phyloP scores from a whole-genome alignment of 2,113 vertebrate genomes.

The Eulemur macaco region DNA sequence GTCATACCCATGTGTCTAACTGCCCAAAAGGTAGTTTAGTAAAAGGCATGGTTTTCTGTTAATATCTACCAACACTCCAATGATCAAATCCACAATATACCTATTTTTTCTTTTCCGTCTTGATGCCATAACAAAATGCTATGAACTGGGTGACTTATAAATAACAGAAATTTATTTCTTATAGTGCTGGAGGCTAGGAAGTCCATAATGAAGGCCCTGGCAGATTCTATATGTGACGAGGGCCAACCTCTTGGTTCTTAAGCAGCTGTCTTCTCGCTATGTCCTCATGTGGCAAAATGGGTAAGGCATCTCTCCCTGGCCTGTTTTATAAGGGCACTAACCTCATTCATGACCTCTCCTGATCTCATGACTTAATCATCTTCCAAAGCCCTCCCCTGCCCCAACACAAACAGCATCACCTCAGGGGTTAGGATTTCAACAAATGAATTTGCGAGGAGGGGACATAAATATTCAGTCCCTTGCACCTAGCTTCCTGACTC shows the following conservation, averaged over 20 bases:
- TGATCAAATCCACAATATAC: not conserved
- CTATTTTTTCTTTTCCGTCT: not conserved
- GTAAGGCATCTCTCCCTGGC: fast-evolving
- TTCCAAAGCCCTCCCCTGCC: not conserved
- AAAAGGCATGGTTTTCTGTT: not conserved
- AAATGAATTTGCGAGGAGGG: not conserved
- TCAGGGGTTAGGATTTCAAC: not conserved
- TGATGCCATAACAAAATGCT: not conserved
- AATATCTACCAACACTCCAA: not conserved
- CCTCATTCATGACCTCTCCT: not conserved
- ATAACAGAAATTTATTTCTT: not conserved
- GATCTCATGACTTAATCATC: not conserved
- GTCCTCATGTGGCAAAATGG: not conserved
- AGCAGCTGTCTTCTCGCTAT: not conserved
- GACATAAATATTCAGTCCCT: not conserved
- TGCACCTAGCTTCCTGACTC: not conserved
- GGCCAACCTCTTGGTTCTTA: not conserved
- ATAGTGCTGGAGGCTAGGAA: not conserved
- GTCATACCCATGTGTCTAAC: not conserved
- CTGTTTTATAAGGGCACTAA: not conserved
- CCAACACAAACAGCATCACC: not conserved
- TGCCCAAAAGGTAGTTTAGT: not conserved
- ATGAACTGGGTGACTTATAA: not conserved
- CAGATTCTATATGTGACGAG: not conserved
- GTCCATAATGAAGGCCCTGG: not conserved